Base-by-base conservation (phyloP, 2,113 vertebrate species). In the Calypte anna region DNA sequence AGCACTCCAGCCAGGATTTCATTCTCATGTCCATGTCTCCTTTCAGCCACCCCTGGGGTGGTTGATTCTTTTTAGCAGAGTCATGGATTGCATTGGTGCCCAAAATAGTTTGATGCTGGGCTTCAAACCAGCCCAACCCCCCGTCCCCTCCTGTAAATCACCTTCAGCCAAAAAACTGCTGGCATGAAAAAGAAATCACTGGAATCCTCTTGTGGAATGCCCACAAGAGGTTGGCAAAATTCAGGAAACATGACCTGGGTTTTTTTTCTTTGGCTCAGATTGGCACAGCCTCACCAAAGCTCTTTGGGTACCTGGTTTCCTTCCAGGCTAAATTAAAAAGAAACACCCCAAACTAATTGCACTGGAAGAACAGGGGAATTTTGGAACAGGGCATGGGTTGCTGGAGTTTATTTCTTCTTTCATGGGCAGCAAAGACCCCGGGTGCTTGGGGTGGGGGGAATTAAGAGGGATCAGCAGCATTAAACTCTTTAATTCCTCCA, bases 1-100 rank as follows among this genome's bases (percentile, higher is more conserved):
- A 18, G 10, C 1, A 55, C n/a, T 20, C 62, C 15, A 20, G 2
- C 19, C 10, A 0, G 8, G n/a, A 10, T n/a, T 54, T 30, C 6
- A 3, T 1, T 15, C 3, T 4, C 8, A 25, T 9, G 24, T 50
- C 68, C 16, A 1, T 36, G 54, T 30, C 76, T 75, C 19, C 2
- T 22, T 3, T 27, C 59, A 48, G 13, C 0, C 66, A 8, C 66
- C 38, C 10, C 6, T 1, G 55, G 18, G 7, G 46, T 6, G 77
- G 54, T 23, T 58, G 69, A 4, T 70, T 12, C 24, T 88, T 86
- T 86, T 38, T 44, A 70, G 83, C 76, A 3, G 75, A 66, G 79
- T 73, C 86, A 53, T 3, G 68, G 38, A 40, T 36, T 1, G 5
- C 1, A 5, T 28, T 54, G 44, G 74, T 85, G 82, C 93, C 84